Conservation (phyloP, 2,888 invertebrate species). For the Epirrhoe tristata region DNA sequence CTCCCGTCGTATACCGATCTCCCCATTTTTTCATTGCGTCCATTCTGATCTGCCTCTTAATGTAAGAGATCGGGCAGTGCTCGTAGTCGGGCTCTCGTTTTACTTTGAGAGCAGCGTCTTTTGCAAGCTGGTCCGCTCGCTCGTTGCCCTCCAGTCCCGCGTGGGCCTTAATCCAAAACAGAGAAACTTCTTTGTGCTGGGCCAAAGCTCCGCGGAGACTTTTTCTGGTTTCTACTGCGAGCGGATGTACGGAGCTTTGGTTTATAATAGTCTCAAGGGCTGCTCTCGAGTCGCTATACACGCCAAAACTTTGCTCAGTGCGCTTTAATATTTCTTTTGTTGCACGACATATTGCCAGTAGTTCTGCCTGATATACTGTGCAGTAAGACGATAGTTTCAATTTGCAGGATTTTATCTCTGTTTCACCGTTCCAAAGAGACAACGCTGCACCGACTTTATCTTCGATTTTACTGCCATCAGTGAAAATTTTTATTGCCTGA, state of each 20-base stretch:
- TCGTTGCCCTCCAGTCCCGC: too few relatives aligned
- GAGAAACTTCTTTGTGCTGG: too few relatives aligned
- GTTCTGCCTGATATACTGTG: constrained; percentile 22
- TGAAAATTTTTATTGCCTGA: constrained; percentile 14
- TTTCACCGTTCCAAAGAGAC: neutral
- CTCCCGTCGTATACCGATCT: neutral
- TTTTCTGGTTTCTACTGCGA: neutral
- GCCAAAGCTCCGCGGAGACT: neutral
- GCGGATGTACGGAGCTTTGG: neutral
- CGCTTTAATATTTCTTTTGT: constrained; percentile 1
- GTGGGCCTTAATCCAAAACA: too few relatives aligned
- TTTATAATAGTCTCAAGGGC: neutral
- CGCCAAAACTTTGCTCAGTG: neutral
- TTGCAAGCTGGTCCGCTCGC: too few relatives aligned
- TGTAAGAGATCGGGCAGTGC: too few relatives aligned
- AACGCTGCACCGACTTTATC: constrained; percentile 22
- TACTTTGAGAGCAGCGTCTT: too few relatives aligned
- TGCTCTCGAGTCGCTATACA: constrained; percentile 4
- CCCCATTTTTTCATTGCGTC: neutral
- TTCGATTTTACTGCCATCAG: constrained; percentile 29
- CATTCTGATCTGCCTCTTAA: neutral
- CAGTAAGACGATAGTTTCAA: constrained; percentile 18
- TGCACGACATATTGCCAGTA: constrained; percentile 10
- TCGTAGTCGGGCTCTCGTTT: too few relatives aligned
- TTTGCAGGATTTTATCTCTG: constrained; percentile 6